Percentiles rank a stretch among this genome's conserved stretches.
These are phyloP conservation scores for Pseudeuparius sepicola DNA, from an alignment of 2,888 invertebrate species.

Conservation along the genomic window DNA sequence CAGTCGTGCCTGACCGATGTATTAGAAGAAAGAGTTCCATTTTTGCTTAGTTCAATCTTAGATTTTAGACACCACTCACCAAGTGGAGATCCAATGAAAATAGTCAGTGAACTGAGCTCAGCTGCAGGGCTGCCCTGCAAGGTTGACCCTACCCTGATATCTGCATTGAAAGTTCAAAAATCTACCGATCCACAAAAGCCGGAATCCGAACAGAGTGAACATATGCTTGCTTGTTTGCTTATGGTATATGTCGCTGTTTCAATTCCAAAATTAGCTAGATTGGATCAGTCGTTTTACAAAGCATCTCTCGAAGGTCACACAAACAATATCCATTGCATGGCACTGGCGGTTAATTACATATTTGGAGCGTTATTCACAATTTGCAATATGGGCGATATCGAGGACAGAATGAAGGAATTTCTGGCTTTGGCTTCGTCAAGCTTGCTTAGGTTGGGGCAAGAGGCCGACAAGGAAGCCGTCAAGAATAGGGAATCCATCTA, in stretches of 20 bases:
- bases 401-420: slow-evolving; percentile 96
- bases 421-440: slow-evolving; percentile 89
- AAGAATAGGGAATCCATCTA: slow-evolving; percentile 95
- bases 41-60: slow-evolving; percentile 85
- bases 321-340: slow-evolving; percentile 99
- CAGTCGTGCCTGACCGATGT: slow-evolving; percentile 92
- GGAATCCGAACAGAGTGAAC: slow-evolving; percentile 76
- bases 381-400: slow-evolving; percentile 92
- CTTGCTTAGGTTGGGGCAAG: slow-evolving; percentile 85
- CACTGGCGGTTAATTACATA: slow-evolving; percentile 89
- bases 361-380: slow-evolving; percentile 95
- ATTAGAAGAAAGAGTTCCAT: slow-evolving; percentile 89
- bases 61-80: slow-evolving; percentile 91
- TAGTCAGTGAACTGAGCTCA: slow-evolving; percentile 95
- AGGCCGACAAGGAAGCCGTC: slow-evolving; percentile 88
- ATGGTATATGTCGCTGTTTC: slow-evolving; percentile 99
- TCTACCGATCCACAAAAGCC: no score
- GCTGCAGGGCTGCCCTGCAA: slow-evolving; percentile 90
- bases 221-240: slow-evolving; percentile 83
- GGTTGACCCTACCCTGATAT: slow-evolving; percentile 90
- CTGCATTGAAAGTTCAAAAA: slow-evolving; percentile 80
- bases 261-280: slow-evolving; percentile 86
- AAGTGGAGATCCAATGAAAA: slow-evolving; percentile 78
- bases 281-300: slow-evolving; percentile 80
- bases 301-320: slow-evolving; percentile 86